Base-by-base conservation (phyloP, 2,888 invertebrate species). In the Pecten maximus region DNA sequence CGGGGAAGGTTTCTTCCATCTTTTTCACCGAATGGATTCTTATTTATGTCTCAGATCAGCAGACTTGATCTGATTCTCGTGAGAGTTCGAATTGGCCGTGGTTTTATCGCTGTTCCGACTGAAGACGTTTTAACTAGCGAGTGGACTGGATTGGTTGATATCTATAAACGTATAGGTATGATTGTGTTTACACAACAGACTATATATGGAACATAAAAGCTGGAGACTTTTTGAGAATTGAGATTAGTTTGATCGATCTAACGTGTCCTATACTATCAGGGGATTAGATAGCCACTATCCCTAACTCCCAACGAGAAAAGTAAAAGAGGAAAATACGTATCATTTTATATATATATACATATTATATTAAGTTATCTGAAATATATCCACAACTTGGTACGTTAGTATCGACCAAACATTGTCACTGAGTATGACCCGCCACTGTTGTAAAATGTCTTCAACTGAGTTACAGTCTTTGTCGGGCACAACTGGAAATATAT, bases 31-130 rank as follows among this genome's bases (percentile, higher is more conserved):
- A 74, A 28, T 35, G 74, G 28, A 74, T 74, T 74, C 74, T 74
- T 74, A 74, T 74, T 74, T 74, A 74, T 74, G 74, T 74, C 74
- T 28, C 74, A 35, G 74, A 74, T 74, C 74, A 74, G 35, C 74
- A 74, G 74, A 74, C 74, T 74, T 35, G 74, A 74, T 74, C 28
- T 15, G 28, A 74, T 74, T 74, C 74, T 74, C 74, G 74, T 15
- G 74, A 74, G 74, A 16, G 74, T 74, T 74, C 35, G 74, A 74
- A 74, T 74, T 74, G 74, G 28, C 35, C 74, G 74, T 10, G 35
- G 35, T 74, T 74, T 74, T 74, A 74, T 74, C 74, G 35, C 10
- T 3, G 74, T 74, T 74, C 74, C 74, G 74, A 35, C 74, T 74
- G 74, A 74, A 35, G 74, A 74, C 74, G 74, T 74, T 74, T 74